phyloP scores from a whole-genome alignment of 2,888 invertebrate species.

The Azorinus chamasolen region DNA sequence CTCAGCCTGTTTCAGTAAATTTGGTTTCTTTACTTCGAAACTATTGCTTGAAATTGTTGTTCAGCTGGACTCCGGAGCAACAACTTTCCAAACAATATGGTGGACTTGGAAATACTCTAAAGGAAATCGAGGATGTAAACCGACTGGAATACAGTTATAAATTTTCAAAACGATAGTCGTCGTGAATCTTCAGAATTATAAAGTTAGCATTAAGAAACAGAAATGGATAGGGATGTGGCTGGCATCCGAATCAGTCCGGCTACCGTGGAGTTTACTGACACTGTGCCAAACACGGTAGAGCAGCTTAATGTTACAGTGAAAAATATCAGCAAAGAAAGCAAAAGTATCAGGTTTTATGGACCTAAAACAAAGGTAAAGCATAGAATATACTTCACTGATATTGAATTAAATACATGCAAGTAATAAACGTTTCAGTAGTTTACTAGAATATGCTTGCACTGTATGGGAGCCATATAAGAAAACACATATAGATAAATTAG shows the following conservation, averaged over 20 bases:
- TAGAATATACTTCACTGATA: no score
- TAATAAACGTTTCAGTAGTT: no score
- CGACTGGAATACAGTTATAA: not conserved
- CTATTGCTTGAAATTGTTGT: constrained; percentile 23
- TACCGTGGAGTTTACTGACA: constrained; percentile 83
- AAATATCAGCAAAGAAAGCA: constrained; percentile 83
- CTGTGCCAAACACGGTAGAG: constrained; percentile 76
- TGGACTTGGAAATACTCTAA: constrained; percentile 26
- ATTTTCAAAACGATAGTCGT: no score
- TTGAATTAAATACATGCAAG: no score
- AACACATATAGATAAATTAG: no score
- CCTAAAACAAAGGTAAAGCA: constrained; percentile 84
- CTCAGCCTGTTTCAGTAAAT: no score
- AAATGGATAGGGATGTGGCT: constrained; percentile 82
- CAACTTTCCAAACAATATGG: constrained; percentile 81
- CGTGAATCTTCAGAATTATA: not conserved
- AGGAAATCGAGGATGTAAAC: not conserved
- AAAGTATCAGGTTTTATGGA: constrained; percentile 83
- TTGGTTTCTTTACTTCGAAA: constrained; percentile 22
- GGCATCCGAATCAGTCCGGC: constrained; percentile 84
- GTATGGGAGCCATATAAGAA: no score
- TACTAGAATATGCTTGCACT: no score
- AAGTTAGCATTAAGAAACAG: constrained; percentile 4
- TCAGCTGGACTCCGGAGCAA: constrained; percentile 76
- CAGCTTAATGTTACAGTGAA: constrained; percentile 82